Evolutionary conservation across 2,888 invertebrate genomes (phyloP).

Genomic region (Sympetrum striolatum): DNA sequence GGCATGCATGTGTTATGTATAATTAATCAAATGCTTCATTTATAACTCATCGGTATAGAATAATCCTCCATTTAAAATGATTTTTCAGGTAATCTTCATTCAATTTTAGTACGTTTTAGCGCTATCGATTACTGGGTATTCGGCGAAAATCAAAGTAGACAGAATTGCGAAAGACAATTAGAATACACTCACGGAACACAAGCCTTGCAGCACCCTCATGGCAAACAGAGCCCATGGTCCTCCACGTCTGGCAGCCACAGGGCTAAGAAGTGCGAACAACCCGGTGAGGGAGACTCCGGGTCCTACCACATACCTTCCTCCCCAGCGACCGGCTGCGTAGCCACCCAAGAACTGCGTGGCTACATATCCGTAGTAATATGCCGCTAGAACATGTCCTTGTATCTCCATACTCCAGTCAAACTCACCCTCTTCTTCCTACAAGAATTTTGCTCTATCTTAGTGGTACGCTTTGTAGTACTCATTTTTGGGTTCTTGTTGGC

Average conservation of each 20-base stretch:
- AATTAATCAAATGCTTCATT: too few species aligned
- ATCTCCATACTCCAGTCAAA: conserved; percentile 46
- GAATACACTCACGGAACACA: conserved; percentile 44
- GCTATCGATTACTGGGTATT: too few species aligned
- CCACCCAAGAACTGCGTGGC: conserved; percentile 46
- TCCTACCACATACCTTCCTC: conserved; percentile 44
- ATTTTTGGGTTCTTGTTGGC: not conserved
- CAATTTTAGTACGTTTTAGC: too few species aligned
- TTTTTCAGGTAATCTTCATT: too few species aligned
- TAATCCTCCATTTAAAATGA: too few species aligned
- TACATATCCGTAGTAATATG: conserved; percentile 47
- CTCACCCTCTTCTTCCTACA: conserved; percentile 44
- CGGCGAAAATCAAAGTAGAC: too few species aligned
- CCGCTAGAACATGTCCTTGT: conserved; percentile 46
- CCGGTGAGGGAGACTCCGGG: conserved; percentile 45
- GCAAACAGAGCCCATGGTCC: conserved; percentile 31
- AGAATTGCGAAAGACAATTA: too few species aligned
- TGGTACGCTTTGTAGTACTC: not conserved
- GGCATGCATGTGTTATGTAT: too few species aligned
- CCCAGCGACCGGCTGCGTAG: conserved; percentile 43
- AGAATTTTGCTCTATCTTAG: too few species aligned
- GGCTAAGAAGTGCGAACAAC: conserved; percentile 35
- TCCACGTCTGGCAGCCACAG: conserved; percentile 36
- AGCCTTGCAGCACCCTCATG: conserved; percentile 42
- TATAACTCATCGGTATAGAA: too few species aligned